Evolutionary conservation across 2,888 invertebrate genomes (phyloP).

Genomic region (Athalia circularis): DNA sequence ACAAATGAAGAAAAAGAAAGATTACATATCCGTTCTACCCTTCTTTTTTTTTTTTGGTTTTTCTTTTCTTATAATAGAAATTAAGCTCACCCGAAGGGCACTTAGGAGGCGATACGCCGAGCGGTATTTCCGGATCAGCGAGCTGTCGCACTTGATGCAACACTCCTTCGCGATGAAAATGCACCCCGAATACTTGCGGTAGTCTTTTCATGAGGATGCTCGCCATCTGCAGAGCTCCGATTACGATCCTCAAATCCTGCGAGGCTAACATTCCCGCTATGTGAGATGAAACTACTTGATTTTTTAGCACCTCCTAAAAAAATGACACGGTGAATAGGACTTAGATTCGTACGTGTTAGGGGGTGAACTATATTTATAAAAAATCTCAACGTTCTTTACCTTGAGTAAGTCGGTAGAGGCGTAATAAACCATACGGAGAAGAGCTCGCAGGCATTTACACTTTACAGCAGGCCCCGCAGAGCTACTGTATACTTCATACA

Average conservation of each 20-base stretch:
- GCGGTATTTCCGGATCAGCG: conserved; percentile 81
- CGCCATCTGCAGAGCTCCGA: conserved; percentile 97
- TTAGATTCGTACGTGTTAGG: not conserved
- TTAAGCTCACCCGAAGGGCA: conserved; percentile 68
- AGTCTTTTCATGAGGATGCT: conserved; percentile 97
- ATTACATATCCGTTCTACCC: not conserved
- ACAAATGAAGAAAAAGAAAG: not conserved
- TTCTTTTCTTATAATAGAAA: not conserved
- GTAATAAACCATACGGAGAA: conserved; percentile 97
- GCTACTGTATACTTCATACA: conserved; percentile 98
- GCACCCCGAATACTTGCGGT: conserved; percentile 95
- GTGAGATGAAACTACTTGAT: conserved; percentile 93
- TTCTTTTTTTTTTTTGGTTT: too few relatives aligned
- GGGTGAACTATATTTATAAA: conserved; percentile 2
- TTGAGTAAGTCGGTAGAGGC: conserved; percentile 90
- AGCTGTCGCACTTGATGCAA: conserved; percentile 90
- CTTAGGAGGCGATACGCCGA: conserved; percentile 75
- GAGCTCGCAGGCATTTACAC: conserved; percentile 96
- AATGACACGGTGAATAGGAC: conserved; percentile 5
- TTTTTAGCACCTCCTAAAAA: conserved; percentile 77
- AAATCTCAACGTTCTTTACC: conserved; percentile 67
- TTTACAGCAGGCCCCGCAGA: conserved; percentile 98
- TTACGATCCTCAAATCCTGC: conserved; percentile 96
- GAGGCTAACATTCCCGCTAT: conserved; percentile 99
- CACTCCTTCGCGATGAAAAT: conserved; percentile 98